phyloP scores from a whole-genome alignment of 2,113 vertebrate genomes.

The Rhea americana region DNA sequence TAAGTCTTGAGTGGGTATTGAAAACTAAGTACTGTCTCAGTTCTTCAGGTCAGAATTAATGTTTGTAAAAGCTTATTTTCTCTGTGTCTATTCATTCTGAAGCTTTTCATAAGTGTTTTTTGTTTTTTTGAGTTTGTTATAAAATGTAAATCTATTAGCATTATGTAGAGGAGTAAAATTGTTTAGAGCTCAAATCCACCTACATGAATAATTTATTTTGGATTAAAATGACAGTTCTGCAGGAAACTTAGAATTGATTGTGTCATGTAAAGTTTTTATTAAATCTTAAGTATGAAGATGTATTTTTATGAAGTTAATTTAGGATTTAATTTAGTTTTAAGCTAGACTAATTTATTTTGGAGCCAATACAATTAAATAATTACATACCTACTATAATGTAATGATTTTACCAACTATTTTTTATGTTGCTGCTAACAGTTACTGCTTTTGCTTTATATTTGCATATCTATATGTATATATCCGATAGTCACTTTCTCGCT shows the following conservation, averaged over 20 bases:
- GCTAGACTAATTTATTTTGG: neutral
- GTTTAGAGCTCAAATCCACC: neutral
- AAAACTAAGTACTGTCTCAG: neutral
- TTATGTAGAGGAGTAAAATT: neutral
- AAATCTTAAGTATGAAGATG: neutral
- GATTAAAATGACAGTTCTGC: neutral
- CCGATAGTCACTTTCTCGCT: neutral
- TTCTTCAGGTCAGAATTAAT: neutral
- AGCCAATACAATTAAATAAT: no score
- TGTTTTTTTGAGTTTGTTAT: neutral
- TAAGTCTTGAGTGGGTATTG: neutral
- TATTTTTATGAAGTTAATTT: neutral
- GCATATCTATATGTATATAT: neutral
- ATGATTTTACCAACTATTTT: neutral
- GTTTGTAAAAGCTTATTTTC: neutral
- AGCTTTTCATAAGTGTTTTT: neutral
- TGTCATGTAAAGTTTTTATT: neutral
- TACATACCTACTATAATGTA: no score
- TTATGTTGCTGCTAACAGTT: neutral
- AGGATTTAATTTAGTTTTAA: neutral
- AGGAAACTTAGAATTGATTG: neutral
- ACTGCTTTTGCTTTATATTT: neutral
- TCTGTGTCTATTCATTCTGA: neutral
- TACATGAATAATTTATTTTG: neutral
- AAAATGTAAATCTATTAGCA: neutral